Percentiles rank a stretch among this genome's conserved stretches.
Conservation (phyloP, 2,797 vertebrate species). For the Lepilemur ruficaudatus region DNA sequence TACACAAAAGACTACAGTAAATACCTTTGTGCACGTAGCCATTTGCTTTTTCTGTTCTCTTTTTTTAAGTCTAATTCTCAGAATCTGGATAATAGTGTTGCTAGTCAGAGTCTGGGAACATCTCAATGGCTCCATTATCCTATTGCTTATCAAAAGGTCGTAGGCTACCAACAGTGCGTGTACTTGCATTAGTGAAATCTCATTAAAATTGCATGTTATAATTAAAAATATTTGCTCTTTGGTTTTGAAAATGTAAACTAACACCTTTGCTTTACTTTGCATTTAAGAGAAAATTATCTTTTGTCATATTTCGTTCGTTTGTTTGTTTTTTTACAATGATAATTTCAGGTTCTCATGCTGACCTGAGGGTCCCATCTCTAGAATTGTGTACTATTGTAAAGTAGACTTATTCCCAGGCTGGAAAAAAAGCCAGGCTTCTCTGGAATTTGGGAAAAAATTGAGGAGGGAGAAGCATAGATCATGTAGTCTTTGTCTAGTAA, state of each 20-base stretch:
- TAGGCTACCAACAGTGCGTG: fast-evolving
- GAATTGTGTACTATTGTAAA: background rate
- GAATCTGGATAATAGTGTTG: background rate
- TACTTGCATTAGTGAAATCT: background rate
- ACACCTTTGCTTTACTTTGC: background rate
- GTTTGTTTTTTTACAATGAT: background rate
- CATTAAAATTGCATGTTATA: background rate
- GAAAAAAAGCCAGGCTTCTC: background rate
- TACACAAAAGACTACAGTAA: background rate
- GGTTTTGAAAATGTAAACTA: background rate
- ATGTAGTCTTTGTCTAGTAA: background rate
- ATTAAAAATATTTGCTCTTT: background rate
- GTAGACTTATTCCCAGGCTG: background rate
- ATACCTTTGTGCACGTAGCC: background rate
- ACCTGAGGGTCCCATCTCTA: background rate
- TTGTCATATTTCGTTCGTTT: background rate
- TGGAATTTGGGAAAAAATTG: background rate
- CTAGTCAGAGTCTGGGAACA: background rate
- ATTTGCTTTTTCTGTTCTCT: background rate
- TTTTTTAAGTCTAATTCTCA: background rate
- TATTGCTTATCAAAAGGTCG: background rate
- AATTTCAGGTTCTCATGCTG: background rate
- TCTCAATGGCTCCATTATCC: background rate
- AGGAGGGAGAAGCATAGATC: background rate
- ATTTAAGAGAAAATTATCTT: background rate